Conservation (phyloP, 1,140 invertebrate genomes). For the Platyscapa corneri region DNA sequence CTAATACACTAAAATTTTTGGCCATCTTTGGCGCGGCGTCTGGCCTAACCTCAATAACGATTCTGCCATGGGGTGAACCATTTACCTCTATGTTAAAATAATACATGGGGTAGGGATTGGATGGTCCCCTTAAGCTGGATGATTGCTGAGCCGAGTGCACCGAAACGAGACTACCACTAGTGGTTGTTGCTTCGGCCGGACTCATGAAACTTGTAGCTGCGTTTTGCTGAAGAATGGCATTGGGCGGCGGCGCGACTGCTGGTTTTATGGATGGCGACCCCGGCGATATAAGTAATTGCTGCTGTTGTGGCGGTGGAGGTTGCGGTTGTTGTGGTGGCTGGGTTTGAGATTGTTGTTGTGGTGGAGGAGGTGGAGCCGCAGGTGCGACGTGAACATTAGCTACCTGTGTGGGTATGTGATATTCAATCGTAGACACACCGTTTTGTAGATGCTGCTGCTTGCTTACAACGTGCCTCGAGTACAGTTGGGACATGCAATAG, state of each 20-base stretch:
- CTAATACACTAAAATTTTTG: slow-evolving; percentile 89
- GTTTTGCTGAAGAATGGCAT: slow-evolving; percentile 68
- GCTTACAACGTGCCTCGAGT: slow-evolving; percentile 79
- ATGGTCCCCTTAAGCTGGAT: slow-evolving; percentile 65
- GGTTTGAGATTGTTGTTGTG: slow-evolving; percentile 48
- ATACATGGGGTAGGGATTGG: slow-evolving; percentile 81
- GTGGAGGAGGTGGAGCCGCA: slow-evolving; percentile 53
- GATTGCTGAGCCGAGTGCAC: slow-evolving; percentile 71
- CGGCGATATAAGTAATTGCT: slow-evolving; percentile 69
- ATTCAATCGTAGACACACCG: slow-evolving; percentile 73
- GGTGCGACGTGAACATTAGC: slow-evolving; percentile 64
- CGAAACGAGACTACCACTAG: slow-evolving; percentile 69
- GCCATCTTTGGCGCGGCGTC: slow-evolving; percentile 93
- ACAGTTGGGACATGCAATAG: slow-evolving; percentile 84
- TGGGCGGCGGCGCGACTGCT: slow-evolving; percentile 63
- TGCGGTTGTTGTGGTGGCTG: slow-evolving; percentile 35
- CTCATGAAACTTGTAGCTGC: slow-evolving; percentile 65
- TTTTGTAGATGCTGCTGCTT: slow-evolving; percentile 77
- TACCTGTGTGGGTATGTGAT: slow-evolving; percentile 68
- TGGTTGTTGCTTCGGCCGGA: slow-evolving; percentile 56
- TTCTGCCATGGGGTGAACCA: slow-evolving; percentile 80
- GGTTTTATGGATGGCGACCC: slow-evolving; percentile 70
- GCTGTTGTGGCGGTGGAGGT: slow-evolving; percentile 59
- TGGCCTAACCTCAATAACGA: slow-evolving; percentile 88
- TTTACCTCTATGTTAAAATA: slow-evolving; percentile 87